Conservation (phyloP, 2,113 vertebrate genomes). For the Ochotona curzoniae region DNA sequence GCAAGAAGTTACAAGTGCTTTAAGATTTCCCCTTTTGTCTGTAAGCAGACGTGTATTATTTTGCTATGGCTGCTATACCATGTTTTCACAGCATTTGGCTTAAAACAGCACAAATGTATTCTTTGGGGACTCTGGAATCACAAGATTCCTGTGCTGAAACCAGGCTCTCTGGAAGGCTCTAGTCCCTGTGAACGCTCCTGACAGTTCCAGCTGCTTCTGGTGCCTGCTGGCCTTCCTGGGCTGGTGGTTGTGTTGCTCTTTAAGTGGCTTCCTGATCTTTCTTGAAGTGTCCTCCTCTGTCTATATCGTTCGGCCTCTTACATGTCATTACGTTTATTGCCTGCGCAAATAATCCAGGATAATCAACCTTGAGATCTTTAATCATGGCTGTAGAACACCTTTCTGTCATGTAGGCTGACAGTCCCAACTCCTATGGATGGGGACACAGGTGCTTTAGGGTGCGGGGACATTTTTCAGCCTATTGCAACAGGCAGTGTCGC, state of each 20-base stretch:
- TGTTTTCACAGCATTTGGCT: neutral
- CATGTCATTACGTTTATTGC: neutral
- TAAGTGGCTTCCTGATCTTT: neutral
- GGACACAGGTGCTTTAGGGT: neutral
- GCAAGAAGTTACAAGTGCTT: neutral
- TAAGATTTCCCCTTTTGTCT: neutral
- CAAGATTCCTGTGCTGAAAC: too few species aligned
- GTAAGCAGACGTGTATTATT: neutral
- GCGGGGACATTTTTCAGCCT: neutral
- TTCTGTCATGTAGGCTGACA: neutral
- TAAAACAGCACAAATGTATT: constrained; percentile 4
- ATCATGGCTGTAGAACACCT: neutral
- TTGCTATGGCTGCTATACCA: neutral
- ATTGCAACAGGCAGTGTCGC: neutral
- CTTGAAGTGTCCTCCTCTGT: neutral
- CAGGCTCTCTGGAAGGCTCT: too few species aligned
- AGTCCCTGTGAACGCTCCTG: neutral
- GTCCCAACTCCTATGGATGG: neutral
- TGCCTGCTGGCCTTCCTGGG: neutral
- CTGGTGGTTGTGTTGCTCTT: neutral
- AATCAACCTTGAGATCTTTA: neutral
- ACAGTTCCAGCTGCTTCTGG: neutral
- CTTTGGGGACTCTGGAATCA: neutral
- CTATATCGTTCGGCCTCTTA: neutral
- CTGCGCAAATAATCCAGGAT: neutral